Evolutionary conservation across 2,113 vertebrate species (phyloP), one percentile per base, ranked within the genome.

Genomic region (Lagenorhynchus albirostris): DNA sequence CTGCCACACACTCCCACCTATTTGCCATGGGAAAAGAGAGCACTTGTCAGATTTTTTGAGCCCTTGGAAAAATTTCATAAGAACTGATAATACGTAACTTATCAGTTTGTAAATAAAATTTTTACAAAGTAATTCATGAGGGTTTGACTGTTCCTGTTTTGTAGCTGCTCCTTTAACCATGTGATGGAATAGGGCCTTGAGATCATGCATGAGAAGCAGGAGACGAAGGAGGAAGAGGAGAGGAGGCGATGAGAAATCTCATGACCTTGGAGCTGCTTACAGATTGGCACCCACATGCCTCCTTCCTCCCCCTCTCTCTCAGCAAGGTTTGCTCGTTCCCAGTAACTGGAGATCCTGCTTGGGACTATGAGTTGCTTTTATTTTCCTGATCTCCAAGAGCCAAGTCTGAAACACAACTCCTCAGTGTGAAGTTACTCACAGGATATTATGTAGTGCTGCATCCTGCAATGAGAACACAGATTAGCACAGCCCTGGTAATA

Each of bases 341-440:
- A 68, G 95, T 74, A 94, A 97, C 58, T 60, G 83, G 81, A 97
- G 77, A 3, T 84, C 12, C 73, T 95, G 85, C 44, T 91, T 25
- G 50, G 62, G 15, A 1, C 20, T 60, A 33, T 77, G 94, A 93
- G 81, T 31, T 84, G 85, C 79, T 33, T 6, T 89, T 38, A n/a
- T 84, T 36, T 26, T 29, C 74, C 10, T 8, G 29, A 8, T 47
- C 82, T 53, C 85, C 88, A 73, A 70, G 67, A 86, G 36, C 58
- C 86, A 65, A 21, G n/a, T 20, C 73, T 70, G 91, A 21, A 94
- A 81, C 2, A 11, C 3, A 68, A 67, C 17, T 20, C 81, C 23
- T 12, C 67, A 14, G 86, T 1, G 0, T 88, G 85, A 67, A 50
- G 21, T 55, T 88, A 70, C 91, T 73, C 36, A 12, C n/a, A 33